Percentiles rank a stretch among this genome's conserved stretches.
phyloP scores from a whole-genome alignment of 2,113 vertebrate species.

The Neodon shergylaensis region DNA sequence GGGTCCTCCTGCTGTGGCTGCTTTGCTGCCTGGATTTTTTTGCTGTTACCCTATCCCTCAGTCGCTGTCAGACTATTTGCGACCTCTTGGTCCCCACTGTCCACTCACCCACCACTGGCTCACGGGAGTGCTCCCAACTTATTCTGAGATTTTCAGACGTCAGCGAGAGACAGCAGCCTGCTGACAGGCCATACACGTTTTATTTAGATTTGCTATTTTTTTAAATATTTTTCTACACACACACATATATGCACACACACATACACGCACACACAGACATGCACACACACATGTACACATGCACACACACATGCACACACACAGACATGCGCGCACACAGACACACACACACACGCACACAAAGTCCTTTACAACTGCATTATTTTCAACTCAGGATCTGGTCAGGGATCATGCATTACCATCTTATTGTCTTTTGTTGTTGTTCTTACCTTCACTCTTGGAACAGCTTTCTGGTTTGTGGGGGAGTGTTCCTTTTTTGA shows the following conservation, averaged over 20 bases:
- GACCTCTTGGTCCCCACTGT: neutral
- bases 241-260: neutral
- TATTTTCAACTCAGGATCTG: neutral
- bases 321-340: no score
- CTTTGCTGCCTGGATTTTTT: neutral
- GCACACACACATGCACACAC: neutral
- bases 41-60: neutral
- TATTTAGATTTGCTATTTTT: neutral
- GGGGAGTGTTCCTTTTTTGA: neutral
- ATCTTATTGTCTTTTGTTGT: neutral
- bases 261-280: neutral
- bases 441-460: neutral
- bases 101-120: neutral
- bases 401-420: neutral
- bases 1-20: neutral
- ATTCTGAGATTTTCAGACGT: neutral
- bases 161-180: neutral
- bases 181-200: neutral
- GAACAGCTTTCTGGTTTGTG: neutral
- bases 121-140: neutral
- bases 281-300: neutral
- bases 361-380: neutral
- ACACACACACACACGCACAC: neutral
- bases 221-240: neutral
- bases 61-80: neutral